Conservation (phyloP, 2,888 invertebrate genomes). For the Drosophila pseudotalamancana region DNA sequence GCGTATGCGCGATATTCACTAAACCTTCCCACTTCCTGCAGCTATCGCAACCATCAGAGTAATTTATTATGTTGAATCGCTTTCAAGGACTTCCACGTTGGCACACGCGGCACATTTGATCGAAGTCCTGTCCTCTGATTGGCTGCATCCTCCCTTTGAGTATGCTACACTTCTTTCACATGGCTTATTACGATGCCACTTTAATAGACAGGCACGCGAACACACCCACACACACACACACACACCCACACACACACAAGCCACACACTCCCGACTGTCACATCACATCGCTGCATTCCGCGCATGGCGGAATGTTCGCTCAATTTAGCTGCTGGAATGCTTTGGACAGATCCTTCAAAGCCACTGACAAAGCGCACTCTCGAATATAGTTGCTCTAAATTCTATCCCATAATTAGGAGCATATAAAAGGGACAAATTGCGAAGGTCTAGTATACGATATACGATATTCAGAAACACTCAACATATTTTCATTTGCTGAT, state of each 20-base stretch:
- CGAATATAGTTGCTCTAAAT: not conserved
- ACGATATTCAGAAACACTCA: no score
- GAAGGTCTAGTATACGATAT: no score
- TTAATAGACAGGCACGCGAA: not conserved
- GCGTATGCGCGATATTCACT: slow-evolving; percentile 39
- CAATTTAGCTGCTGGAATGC: not conserved
- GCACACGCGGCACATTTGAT: slow-evolving; percentile 46
- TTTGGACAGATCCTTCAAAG: not conserved
- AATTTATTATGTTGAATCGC: slow-evolving; percentile 66
- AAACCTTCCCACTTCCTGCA: slow-evolving; percentile 40
- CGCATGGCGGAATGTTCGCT: slow-evolving; percentile 22
- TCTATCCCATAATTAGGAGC: not conserved
- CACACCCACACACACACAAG: no score
- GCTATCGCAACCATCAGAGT: slow-evolving; percentile 49
- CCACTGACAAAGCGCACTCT: not conserved
- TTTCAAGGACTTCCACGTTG: slow-evolving; percentile 47
- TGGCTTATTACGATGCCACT: slow-evolving; percentile 24
- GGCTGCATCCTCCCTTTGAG: slow-evolving; percentile 7
- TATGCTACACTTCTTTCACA: slow-evolving; percentile 23
- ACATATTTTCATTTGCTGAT: no score
- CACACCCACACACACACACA: not conserved
- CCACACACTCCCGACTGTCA: not conserved
- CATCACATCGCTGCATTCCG: not conserved
- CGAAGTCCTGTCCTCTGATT: not conserved
- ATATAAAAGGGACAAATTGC: no score